phyloP scores from a whole-genome alignment of 1,140 invertebrate genomes.

The Drosophila persimilis region DNA sequence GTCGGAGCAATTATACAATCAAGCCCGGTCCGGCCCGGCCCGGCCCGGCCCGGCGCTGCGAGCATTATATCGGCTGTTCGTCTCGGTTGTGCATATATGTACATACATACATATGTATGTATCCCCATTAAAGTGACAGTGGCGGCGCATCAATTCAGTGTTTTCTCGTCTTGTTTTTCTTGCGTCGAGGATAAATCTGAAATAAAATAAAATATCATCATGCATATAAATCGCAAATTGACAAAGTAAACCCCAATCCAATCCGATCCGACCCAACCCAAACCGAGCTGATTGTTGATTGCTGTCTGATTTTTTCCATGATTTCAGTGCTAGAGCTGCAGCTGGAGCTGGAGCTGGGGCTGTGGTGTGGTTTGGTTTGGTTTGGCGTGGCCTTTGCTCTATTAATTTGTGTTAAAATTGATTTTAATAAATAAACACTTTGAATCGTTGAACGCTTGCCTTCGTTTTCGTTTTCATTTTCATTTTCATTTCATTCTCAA shows the following conservation, averaged over 20 bases:
- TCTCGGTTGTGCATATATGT: conserved; percentile 15
- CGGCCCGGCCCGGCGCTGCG: conserved; percentile 8
- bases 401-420: conserved; percentile 53
- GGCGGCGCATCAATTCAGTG: background rate
- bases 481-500: conserved; percentile 20
- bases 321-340: too few species aligned
- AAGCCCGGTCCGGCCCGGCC: conserved; percentile 6
- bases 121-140: conserved; percentile 32
- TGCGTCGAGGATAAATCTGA: conserved; percentile 29
- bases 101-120: too few species aligned
- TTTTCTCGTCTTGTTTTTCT: conserved; percentile 12
- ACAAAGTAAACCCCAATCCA: conserved; percentile 28
- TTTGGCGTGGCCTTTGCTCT: conserved; percentile 34
- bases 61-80: conserved; percentile 1
- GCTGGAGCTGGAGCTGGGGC: too few species aligned
- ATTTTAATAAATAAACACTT: conserved; percentile 60
- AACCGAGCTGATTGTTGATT: background rate
- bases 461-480: conserved; percentile 14
- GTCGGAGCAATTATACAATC: conserved; percentile 51
- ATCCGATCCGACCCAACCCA: background rate
- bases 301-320: conserved; percentile 24
- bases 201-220: conserved; percentile 28
- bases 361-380: too few species aligned
- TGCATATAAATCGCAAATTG: conserved; percentile 44
- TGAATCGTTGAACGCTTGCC: conserved; percentile 1